Evolutionary conservation across 2,888 invertebrate genomes (phyloP), one percentile per base, ranked within the genome.

Genomic region (Eupithecia exiguata): DNA sequence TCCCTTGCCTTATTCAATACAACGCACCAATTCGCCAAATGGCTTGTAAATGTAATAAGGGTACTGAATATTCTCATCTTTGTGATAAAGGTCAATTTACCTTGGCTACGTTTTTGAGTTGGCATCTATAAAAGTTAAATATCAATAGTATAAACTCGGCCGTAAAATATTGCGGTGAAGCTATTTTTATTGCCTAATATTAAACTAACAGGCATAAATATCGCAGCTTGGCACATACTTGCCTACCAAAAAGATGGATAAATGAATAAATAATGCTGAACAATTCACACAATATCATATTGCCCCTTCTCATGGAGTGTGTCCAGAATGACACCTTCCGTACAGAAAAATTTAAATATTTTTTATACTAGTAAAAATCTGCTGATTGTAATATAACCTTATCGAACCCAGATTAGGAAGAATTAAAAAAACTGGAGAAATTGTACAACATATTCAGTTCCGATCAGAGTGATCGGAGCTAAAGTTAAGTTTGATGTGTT

Each of bases 101-200:
- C 40, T 66, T 65, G 18, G 63, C 35, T 18, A 5, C 30, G 30
- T 30, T 49, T 70, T n/a, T 7, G 16, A 67, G 70, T 73, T 49
- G 36, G 35, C 25, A 30, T 49, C 76, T 76, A 81, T 68, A 77
- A 74, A 87, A 88, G 84, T 81, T 81, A 81, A 87, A 88, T 86
- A 86, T 87, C 53, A 53, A 89, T 86, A 87, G 84, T 83, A 86
- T 84, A 35, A 85, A 87, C 84, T 78, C 77, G 83, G 81, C 78
- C 82, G 79, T 88, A 85, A 88, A 89, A 88, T 87, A 88, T 84
- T 79, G 81, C 82, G 79, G 21, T 14, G 21, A 78, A 77, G 81
- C 84, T 85, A 87, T 86, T 84, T 88, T 87, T 88, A 88, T 84
- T 81, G 82, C 80, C 81, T 82, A 86, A 83, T 84, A 87, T 84